Evolutionary conservation across 1,140 invertebrate genomes (phyloP).

Genomic region (Ceratina calcarata): DNA sequence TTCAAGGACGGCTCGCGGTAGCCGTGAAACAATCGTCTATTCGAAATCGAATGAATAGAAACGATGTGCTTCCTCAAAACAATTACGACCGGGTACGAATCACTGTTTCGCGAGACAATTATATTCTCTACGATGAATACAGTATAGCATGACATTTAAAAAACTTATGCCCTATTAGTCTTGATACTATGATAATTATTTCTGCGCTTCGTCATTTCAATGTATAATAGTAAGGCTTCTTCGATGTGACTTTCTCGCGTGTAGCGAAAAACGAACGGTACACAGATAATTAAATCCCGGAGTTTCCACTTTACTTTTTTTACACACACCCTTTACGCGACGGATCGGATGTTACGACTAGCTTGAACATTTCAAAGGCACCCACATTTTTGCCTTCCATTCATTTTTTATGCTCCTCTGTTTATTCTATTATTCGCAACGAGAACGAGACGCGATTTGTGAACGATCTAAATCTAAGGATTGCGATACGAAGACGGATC

Average conservation of each 20-base stretch:
- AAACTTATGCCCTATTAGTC: constrained; percentile 53
- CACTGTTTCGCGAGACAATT: constrained; percentile 12
- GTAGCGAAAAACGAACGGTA: constrained; percentile 48
- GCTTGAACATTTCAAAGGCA: constrained; percentile 64
- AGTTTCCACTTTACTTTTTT: not conserved
- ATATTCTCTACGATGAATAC: constrained; percentile 12
- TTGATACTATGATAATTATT: constrained; percentile 41
- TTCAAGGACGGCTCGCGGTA: constrained; percentile 33
- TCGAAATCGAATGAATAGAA: constrained; percentile 16
- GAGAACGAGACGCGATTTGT: constrained; percentile 9
- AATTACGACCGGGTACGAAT: constrained; percentile 29
- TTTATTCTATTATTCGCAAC: not conserved
- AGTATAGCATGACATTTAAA: constrained; percentile 37
- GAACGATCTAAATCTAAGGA: constrained; percentile 29
- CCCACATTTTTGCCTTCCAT: constrained; percentile 40
- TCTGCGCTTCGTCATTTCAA: constrained; percentile 50
- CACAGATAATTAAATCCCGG: not conserved
- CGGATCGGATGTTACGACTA: constrained; percentile 64
- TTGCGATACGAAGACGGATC: constrained; percentile 24
- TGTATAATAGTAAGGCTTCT: constrained; percentile 73
- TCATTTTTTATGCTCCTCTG: not conserved
- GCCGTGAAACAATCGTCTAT: constrained; percentile 26
- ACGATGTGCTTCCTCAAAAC: constrained; percentile 9
- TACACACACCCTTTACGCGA: constrained; percentile 34
- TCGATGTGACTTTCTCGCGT: constrained; percentile 68